Conservation (phyloP, 1,140 invertebrate species). For the Aricia agestis region DNA sequence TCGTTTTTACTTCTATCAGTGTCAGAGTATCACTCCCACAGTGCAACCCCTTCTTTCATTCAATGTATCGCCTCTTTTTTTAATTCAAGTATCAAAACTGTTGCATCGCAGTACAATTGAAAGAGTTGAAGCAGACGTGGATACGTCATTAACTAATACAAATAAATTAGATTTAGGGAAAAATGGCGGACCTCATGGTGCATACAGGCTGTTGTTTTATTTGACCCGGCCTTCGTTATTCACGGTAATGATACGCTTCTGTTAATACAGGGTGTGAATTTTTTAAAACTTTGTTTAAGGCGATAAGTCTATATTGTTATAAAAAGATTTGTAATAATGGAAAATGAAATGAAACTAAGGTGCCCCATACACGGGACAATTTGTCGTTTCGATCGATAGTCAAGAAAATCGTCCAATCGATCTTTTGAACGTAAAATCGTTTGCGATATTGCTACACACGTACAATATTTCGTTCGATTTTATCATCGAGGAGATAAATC, state of each 20-base stretch:
- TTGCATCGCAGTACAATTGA: conserved; percentile 31
- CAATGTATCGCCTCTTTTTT: background rate
- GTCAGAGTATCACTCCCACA: no score
- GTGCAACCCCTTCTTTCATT: no score
- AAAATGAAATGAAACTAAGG: no score
- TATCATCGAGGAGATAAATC: no score
- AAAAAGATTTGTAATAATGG: background rate
- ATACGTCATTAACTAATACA: conserved; percentile 75
- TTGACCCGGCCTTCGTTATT: conserved; percentile 1
- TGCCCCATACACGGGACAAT: no score
- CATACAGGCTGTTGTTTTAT: conserved; percentile 43
- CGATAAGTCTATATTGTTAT: background rate
- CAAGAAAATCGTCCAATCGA: no score
- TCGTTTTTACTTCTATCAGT: no score
- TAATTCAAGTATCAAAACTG: conserved; percentile 44
- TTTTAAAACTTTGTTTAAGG: background rate
- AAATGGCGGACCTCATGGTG: conserved; percentile 46
- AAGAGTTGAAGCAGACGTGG: conserved; percentile 64
- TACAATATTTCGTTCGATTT: no score
- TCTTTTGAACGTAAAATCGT: no score
- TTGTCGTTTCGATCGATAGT: no score
- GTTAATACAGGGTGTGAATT: conserved; percentile 7
- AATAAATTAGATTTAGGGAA: conserved; percentile 74
- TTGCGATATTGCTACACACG: no score
- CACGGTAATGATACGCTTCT: conserved; percentile 11